phyloP scores from a whole-genome alignment of 2,113 vertebrate species.

The human region DNA sequence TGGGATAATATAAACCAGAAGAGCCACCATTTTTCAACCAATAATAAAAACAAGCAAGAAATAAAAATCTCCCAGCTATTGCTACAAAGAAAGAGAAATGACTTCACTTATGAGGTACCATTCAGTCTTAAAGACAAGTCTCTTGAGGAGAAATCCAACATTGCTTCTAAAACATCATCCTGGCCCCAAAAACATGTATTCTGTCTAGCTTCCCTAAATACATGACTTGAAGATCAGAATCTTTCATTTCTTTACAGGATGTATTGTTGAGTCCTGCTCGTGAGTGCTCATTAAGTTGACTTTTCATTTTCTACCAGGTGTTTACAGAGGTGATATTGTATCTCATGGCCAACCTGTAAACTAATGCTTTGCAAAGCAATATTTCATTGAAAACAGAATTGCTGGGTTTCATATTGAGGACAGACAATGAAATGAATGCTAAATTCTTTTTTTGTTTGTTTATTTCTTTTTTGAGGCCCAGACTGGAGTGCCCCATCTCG shows the following conservation, averaged over 20 bases:
- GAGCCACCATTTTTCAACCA: neutral
- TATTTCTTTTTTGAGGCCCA: too few relatives aligned
- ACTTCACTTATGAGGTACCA: neutral
- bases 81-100: neutral
- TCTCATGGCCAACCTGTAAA: neutral
- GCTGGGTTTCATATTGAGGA: neutral
- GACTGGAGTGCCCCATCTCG: too few relatives aligned
- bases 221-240: neutral
- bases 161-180: neutral
- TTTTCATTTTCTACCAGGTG: conserved; percentile 23
- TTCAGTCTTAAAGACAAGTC: neutral
- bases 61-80: neutral
- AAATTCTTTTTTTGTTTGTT: too few relatives aligned
- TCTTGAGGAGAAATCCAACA: neutral
- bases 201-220: neutral
- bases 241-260: neutral
- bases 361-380: neutral
- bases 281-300: neutral
- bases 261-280: neutral
- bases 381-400: neutral
- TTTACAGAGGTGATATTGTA: neutral
- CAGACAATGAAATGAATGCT: neutral
- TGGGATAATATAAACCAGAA: neutral
- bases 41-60: neutral
- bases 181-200: neutral